Evolutionary conservation across 2,113 vertebrate species (phyloP).

Genomic region (Equus quagga): DNA sequence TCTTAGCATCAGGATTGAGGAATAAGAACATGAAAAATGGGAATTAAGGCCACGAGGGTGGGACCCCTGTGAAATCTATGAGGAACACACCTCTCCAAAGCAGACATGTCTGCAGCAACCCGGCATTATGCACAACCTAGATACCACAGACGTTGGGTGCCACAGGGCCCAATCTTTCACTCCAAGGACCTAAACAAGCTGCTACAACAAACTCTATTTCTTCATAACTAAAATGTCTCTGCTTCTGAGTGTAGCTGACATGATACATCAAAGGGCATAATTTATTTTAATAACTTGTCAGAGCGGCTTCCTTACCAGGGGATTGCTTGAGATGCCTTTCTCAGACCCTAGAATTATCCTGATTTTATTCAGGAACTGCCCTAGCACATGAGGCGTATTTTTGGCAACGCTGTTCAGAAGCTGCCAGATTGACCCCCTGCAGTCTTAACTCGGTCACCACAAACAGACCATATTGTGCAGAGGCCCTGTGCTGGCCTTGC

Average conservation of each 20-base stretch:
- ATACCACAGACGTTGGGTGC: background rate
- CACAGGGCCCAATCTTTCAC: background rate
- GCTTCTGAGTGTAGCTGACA: background rate
- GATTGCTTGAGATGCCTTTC: background rate
- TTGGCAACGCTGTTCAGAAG: background rate
- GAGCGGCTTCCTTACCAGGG: background rate
- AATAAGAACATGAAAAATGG: background rate
- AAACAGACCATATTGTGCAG: background rate
- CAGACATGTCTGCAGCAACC: background rate
- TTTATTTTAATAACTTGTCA: conserved; percentile 39
- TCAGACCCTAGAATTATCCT: background rate
- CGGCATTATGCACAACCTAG: too few species aligned
- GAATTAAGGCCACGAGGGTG: background rate
- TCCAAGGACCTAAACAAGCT: background rate
- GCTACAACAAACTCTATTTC: background rate
- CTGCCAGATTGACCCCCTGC: background rate
- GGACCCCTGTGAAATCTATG: background rate
- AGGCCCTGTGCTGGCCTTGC: background rate
- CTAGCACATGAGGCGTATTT: background rate
- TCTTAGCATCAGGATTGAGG: background rate
- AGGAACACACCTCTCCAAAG: background rate
- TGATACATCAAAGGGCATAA: background rate
- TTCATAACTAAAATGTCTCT: background rate
- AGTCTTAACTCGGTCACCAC: background rate
- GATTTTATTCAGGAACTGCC: background rate